A percentile compares a stretch with the other conserved stretches of the same genome.
These are phyloP conservation scores for Petaurus breviceps DNA, from an alignment of 2,113 vertebrate species.

Conservation along the genomic window DNA sequence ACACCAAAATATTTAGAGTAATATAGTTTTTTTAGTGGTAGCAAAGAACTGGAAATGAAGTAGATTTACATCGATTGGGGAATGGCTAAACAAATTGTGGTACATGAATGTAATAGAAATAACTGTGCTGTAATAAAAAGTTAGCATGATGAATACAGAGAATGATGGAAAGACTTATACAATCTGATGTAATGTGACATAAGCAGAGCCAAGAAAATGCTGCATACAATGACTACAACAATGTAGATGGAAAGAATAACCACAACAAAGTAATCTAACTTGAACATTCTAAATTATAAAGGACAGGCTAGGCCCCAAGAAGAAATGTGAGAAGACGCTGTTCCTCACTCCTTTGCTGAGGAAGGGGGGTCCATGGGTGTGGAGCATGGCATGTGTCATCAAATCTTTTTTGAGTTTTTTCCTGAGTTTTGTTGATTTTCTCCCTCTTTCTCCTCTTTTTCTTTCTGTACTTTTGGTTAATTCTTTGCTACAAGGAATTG, in stretches of 20 bases:
- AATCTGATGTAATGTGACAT: neutral
- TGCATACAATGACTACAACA: neutral
- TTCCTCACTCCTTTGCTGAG: neutral
- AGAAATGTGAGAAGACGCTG: neutral
- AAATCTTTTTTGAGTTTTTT: neutral
- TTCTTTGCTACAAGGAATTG: neutral
- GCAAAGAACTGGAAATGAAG: neutral
- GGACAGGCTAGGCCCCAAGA: neutral
- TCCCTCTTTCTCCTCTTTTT: neutral
- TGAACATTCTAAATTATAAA: neutral
- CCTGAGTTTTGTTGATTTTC: neutral
- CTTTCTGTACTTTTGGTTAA: neutral
- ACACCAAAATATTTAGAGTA: neutral
- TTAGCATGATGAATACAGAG: neutral
- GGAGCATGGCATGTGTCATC: neutral
- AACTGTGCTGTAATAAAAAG: neutral
- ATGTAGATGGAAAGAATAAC: neutral
- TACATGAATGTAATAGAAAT: neutral
- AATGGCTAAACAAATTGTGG: neutral
- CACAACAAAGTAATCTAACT: neutral
- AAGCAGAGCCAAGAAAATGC: neutral
- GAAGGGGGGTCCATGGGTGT: neutral
- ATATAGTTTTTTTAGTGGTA: neutral
- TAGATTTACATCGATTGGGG: neutral
- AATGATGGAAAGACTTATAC: neutral